Percentiles rank a stretch among this genome's conserved stretches.
phyloP scores from a whole-genome alignment of 2,888 invertebrate genomes.

The Dasypogon diadema region DNA sequence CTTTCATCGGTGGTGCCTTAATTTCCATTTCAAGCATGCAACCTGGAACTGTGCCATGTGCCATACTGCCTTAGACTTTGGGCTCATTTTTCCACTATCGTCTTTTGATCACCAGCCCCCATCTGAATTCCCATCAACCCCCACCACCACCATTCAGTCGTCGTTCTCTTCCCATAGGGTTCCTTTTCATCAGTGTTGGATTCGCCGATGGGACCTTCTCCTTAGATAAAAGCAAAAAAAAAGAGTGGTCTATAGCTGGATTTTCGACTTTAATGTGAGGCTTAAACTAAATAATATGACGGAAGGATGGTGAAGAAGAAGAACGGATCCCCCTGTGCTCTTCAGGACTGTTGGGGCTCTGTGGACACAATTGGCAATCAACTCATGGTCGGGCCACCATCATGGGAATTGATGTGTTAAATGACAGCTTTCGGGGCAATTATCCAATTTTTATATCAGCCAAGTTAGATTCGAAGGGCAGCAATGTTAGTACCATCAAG shows the following conservation, averaged over 20 bases:
- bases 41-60: constrained; percentile 50
- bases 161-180: too few relatives aligned
- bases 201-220: not conserved
- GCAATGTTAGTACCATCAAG: constrained; percentile 6
- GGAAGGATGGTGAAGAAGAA: too few relatives aligned
- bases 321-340: too few relatives aligned
- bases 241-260: not conserved
- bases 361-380: constrained; percentile 42
- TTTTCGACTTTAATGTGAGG: constrained; percentile 15
- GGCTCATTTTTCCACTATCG: not conserved
- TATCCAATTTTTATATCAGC: constrained; percentile 51
- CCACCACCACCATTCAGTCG: not conserved
- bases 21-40: constrained; percentile 47
- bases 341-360: not conserved
- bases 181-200: constrained; percentile 4
- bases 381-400: constrained; percentile 16
- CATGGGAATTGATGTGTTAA: constrained; percentile 49
- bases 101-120: not conserved
- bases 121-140: not conserved
- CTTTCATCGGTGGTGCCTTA: constrained; percentile 39
- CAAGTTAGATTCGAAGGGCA: constrained; percentile 19
- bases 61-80: not conserved
- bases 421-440: constrained; percentile 49
- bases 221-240: constrained; percentile 3
- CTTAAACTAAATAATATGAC: not conserved